Evolutionary conservation across 2,888 invertebrate species (phyloP), one percentile per base, ranked within the genome.

Genomic region (Diabrotica balteata): DNA sequence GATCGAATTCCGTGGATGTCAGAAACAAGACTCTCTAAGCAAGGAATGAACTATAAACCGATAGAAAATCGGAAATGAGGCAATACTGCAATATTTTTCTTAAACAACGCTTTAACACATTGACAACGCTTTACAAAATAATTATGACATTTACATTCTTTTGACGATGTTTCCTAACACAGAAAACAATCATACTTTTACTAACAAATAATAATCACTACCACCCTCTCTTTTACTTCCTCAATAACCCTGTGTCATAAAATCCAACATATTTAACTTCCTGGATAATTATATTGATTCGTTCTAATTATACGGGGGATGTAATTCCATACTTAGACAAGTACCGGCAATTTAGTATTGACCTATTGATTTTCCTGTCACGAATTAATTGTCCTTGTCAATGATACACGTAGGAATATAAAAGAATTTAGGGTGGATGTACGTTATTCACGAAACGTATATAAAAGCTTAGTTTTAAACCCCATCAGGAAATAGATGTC

Each of bases 291-390:
- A 72, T 60, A 66, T 59, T 69, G 61, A 69, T 70, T 69, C 66
- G 54, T 58, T 66, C 62, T 71, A 69, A 71, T 73, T 68, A 71
- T 60, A 60, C 46, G 68, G 69, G 72, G 70, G 71, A 68, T 68
- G 71, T 69, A 73, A 69, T 73, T 58, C 51, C 59, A 59, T 61
- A 64, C 59, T 53, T 46, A 57, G 42, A 57, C 55, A 64, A 68
- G 66, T 67, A 72, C 72, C 72, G 71, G 71, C 68, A 68, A 72
- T 74, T 72, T 70, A 61, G 67, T 54, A 70, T 64, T 68, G 71
- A 71, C 66, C 72, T 73, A 73, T 73, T 73, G 73, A 73, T 73
- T 71, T 63, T 55, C 63, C 67, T 60, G 65, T 63, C 61, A 32
- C 32, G 45, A 61, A 60, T 63, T 69, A 73, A 73, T 73, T 72